Percentiles rank a stretch among this genome's conserved stretches.
Evolutionary conservation across 2,888 invertebrate species (phyloP).

Genomic region (Creontiades dilutus): DNA sequence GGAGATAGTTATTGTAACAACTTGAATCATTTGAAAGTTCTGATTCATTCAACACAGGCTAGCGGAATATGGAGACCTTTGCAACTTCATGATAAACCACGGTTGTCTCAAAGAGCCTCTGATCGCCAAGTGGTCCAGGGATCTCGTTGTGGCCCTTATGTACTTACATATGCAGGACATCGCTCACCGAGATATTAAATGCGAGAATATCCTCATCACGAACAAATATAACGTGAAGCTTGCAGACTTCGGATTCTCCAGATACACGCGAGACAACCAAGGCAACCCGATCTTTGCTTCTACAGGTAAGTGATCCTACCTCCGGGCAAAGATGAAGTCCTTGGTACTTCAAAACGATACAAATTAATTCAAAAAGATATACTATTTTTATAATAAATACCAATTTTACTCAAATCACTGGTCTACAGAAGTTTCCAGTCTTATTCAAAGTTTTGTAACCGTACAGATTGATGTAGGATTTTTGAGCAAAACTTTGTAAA

Average conservation of each 20-base stretch:
- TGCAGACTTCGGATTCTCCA: constrained; percentile 90
- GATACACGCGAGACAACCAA: constrained; percentile 56
- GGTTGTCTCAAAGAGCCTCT: constrained; percentile 85
- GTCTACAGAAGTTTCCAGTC: too few relatives aligned
- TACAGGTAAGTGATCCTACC: constrained; percentile 79
- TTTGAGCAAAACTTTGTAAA: too few relatives aligned
- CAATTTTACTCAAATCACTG: too few relatives aligned
- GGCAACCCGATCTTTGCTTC: constrained; percentile 82
- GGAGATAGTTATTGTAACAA: too few relatives aligned
- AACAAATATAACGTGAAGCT: constrained; percentile 87
- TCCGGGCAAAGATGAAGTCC: too few relatives aligned
- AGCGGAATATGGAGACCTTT: constrained; percentile 89
- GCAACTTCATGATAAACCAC: constrained; percentile 85
- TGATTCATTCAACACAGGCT: constrained; percentile 75
- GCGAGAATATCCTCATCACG: constrained; percentile 88
- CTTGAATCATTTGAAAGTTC: too few relatives aligned
- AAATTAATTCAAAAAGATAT: too few relatives aligned
- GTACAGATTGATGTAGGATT: too few relatives aligned
- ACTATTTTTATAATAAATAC: too few relatives aligned
- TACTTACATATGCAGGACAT: constrained; percentile 87
- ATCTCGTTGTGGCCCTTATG: constrained; percentile 84
- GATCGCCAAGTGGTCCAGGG: constrained; percentile 85
- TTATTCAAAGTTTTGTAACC: too few relatives aligned
- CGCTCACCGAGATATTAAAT: constrained; percentile 90
- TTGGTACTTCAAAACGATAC: too few relatives aligned